These are phyloP conservation scores for Neoarius graeffei DNA, from an alignment of 2,113 vertebrate genomes.

Conservation along the genomic window DNA sequence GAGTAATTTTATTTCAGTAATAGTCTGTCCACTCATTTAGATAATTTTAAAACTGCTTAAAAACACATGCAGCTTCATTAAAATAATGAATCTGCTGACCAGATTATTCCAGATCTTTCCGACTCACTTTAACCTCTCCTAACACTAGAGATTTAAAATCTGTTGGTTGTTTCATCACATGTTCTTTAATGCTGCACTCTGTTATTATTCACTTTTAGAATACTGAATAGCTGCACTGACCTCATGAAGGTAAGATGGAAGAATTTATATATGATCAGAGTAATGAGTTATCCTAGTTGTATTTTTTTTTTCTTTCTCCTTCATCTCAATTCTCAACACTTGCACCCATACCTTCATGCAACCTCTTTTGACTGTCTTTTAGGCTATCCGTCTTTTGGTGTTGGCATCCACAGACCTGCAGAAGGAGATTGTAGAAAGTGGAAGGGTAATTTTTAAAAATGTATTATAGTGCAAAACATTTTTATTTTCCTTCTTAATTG, in stretches of 20 bases:
- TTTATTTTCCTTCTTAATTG: not conserved
- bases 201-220: conserved; percentile 22
- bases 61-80: not conserved
- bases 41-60: not conserved
- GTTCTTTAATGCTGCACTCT: not conserved
- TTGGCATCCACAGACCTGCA: conserved; percentile 88
- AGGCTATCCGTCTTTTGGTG: conserved; percentile 92
- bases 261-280: not conserved
- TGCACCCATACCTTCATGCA: not conserved
- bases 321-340: not conserved
- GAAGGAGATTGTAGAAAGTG: conserved; percentile 94
- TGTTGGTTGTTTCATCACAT: not conserved
- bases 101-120: not conserved
- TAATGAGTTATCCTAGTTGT: not conserved
- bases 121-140: not conserved
- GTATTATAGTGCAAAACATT: not conserved
- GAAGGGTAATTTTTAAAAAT: conserved; percentile 77
- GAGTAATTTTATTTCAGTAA: not conserved
- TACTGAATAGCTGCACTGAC: conserved; percentile 87
- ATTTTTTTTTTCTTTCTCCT: not conserved
- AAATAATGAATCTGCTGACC: not conserved
- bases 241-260: conserved; percentile 90
- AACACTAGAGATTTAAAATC: not conserved
- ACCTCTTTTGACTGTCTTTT: conserved; percentile 15
- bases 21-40: not conserved